Base-by-base conservation (phyloP, 2,888 invertebrate genomes). In the Charanyca ferruginea region DNA sequence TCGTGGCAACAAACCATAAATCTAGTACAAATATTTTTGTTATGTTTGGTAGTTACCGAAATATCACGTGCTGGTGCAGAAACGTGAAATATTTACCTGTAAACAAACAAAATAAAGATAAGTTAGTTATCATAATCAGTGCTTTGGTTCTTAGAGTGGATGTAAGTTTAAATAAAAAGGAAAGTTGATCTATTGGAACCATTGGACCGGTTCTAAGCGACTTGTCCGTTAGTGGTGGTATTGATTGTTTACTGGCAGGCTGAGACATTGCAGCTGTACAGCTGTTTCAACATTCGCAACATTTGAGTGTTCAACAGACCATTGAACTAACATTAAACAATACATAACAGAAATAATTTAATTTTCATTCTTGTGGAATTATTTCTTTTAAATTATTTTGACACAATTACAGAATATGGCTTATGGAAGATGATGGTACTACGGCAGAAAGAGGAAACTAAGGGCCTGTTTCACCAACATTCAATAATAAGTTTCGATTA, bases 51-150 rank as follows among this genome's bases (percentile, higher is more conserved):
- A 59, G 54, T 68, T 79, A 79, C 75, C 68, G 3, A 44, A 52
- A 62, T 48, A 55, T 52, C 25, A 22, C 38, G 25, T n/a, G 63
- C 38, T 52, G 44, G 7, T 16, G 58, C 44, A 51, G 69, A 18
- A 45, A 13, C 25, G 20, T 23, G 53, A 48, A 52, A 76, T 68
- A 80, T 85, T 85, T 89, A 89, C 89, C 89, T 89, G 88, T 35
- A 47, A 81, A 86, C 81, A 86, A 84, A 86, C 81, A 87, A 85
- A 84, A 84, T 66, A 74, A 73, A 70, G 20, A 65, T 65, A 55
- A 62, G 35, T 67, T 51, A 7, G 47, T 68, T 63, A 75, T 49
- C 48, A 61, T 60, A 62, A 66, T 69, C 11, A 69, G 60, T 49
- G 52, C 23, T 28, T 18, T 47, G 48, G 20, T 11, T 49, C 22